Conservation (phyloP, 2,888 invertebrate species). For the Drosophila testacea region DNA sequence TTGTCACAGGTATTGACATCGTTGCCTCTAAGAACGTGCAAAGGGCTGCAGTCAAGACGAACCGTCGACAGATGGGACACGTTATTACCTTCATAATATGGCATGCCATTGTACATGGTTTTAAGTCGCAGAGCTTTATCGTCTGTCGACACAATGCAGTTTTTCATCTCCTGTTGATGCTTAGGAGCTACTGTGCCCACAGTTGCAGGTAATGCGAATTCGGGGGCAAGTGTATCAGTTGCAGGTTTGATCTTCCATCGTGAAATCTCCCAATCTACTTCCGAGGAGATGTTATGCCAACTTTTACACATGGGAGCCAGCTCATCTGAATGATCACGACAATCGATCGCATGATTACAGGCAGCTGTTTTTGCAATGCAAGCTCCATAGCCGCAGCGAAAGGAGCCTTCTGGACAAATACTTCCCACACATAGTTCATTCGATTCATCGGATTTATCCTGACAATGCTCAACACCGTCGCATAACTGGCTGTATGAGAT, state of each 20-base stretch:
- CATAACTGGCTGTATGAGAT: conserved; percentile 6
- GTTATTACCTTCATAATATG: background rate
- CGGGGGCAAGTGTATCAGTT: no score
- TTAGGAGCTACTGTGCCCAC: background rate
- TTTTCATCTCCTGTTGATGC: background rate
- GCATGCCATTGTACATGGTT: conserved; percentile 15
- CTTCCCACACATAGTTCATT: conserved; percentile 62
- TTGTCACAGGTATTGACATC: conserved; percentile 32
- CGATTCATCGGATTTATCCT: conserved; percentile 74
- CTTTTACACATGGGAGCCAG: conserved; percentile 21
- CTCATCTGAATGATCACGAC: conserved; percentile 50
- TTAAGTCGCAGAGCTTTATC: conserved; percentile 3
- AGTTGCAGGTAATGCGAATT: background rate
- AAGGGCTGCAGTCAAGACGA: conserved; percentile 4
- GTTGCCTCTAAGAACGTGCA: conserved; percentile 6
- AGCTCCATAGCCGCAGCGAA: conserved; percentile 75
- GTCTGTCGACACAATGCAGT: conserved; percentile 15
- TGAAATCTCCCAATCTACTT: background rate
- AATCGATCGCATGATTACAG: conserved; percentile 38
- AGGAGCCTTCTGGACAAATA: conserved; percentile 64
- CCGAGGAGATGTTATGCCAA: background rate
- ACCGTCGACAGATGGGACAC: conserved; percentile 28
- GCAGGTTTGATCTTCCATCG: background rate
- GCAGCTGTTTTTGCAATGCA: conserved; percentile 28
- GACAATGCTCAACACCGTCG: conserved; percentile 56